Conservation (phyloP, 2,797 vertebrate genomes). For the Knipowitschia caucasica region DNA sequence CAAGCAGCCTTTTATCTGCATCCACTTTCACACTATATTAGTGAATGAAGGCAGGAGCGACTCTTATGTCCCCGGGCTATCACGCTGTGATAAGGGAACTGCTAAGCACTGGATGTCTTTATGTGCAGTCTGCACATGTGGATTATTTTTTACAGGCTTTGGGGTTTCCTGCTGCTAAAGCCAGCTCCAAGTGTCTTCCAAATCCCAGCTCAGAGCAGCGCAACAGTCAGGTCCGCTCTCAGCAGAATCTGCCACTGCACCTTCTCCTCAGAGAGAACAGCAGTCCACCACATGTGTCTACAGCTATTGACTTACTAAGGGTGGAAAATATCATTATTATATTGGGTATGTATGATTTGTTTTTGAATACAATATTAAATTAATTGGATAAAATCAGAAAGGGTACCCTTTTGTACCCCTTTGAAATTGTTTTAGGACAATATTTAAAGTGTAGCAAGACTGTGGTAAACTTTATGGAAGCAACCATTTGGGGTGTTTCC, state of each 20-base stretch:
- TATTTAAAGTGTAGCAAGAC: conserved; percentile 7
- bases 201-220: conserved; percentile 72
- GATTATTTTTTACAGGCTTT: conserved; percentile 77
- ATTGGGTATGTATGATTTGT: no score
- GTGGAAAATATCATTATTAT: no score
- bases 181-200: conserved; percentile 69
- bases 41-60: conserved; percentile 56
- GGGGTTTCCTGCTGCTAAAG: conserved; percentile 75
- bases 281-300: conserved; percentile 9
- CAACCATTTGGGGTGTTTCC: conserved; percentile 23
- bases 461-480: conserved; percentile 12
- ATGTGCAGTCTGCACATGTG: conserved; percentile 70
- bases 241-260: conserved; percentile 42
- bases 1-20: conserved; percentile 63
- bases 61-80: conserved; percentile 66
- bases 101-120: conserved; percentile 74
- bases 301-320: no score
- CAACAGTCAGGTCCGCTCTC: conserved; percentile 58
- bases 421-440: no score
- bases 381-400: no score
- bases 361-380: no score
- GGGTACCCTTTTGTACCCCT: no score
- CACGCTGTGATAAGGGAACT: conserved; percentile 68
- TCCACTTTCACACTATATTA: conserved; percentile 65
- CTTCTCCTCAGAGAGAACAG: conserved; percentile 27